phyloP scores from a whole-genome alignment of 1,140 invertebrate species.

The Aradophagus sp. region DNA sequence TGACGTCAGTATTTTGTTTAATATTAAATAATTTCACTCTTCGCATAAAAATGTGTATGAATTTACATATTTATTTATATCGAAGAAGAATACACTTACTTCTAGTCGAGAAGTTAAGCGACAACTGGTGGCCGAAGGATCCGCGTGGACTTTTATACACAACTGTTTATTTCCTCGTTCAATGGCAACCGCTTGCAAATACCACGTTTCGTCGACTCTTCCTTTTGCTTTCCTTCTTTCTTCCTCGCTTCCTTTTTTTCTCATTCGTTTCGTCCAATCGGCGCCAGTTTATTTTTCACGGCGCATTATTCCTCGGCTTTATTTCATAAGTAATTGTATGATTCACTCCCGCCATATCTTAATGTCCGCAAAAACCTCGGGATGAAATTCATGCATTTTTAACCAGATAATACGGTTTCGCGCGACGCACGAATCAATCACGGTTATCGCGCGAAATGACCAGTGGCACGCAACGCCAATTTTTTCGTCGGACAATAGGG shows the following conservation, averaged over 20 bases:
- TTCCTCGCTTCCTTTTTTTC: constrained; percentile 39
- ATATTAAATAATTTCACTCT: too few relatives aligned
- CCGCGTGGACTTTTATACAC: constrained; percentile 36
- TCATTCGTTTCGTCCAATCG: constrained; percentile 2
- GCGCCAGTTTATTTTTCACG: constrained; percentile 26
- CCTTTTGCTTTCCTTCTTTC: too few relatives aligned
- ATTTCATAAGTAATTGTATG: constrained; percentile 38
- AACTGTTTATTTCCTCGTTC: constrained; percentile 44
- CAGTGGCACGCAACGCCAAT: not conserved
- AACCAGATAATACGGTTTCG: constrained; percentile 28
- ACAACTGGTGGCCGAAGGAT: constrained; percentile 20
- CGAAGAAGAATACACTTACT: too few relatives aligned
- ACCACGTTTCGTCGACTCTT: too few relatives aligned
- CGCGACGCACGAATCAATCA: constrained; percentile 29
- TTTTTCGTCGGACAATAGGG: too few relatives aligned
- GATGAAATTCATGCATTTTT: constrained; percentile 39
- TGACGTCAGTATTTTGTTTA: too few relatives aligned
- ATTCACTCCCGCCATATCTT: constrained; percentile 36
- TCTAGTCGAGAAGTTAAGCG: constrained; percentile 15
- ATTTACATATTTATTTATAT: too few relatives aligned
- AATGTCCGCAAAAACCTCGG: constrained; percentile 29
- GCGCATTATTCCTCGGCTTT: constrained; percentile 30
- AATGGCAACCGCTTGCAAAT: constrained; percentile 8
- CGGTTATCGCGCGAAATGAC: constrained; percentile 4
- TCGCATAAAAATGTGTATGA: too few relatives aligned